Base-by-base conservation (phyloP, 2,113 vertebrate species). In the Prunella himalayana region DNA sequence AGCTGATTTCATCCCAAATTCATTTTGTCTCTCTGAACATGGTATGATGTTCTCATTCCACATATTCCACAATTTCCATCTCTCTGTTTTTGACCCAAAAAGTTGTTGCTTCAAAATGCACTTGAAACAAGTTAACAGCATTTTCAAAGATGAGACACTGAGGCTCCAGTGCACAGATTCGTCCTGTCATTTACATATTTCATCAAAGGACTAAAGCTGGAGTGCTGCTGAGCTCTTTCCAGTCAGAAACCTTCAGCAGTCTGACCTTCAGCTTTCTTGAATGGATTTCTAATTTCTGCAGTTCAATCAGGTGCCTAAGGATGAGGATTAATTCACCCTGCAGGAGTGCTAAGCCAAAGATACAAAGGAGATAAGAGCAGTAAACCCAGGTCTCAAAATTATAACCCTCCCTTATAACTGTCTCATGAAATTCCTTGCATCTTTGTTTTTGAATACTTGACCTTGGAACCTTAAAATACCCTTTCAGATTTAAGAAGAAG, bases 181-280 rank as follows among this genome's bases (percentile, higher is more conserved):
- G 77, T 45, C 1, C 0, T 27, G 10, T 23, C 0, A 0, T 63
- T 84, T 71, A 64, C 8, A 5, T 54, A 91, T 51, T 68, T 60
- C 13, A 60, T 63, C 21, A 66, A 91, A 87, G 53, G 35, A 71
- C 33, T 49, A 63, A 77, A 84, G 30, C 39, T 49, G 44, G 33
- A 83, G 51, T 20, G 13, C 19, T 37, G 35, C n/a, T 45, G 69
- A 79, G 73, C 44, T 45, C 41, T 63, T 72, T 78, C 28, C 28
- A 63, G 51, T 41, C 64, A 70, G 6, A 56, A 70, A 70, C 13
- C 27, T 81, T 73, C n/a, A 35, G 31, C 73, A 83, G 47, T 27
- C 41, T 39, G 22, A 86, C 18, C 41, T 65, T 86, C 56, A 83
- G 23, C 42, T 53, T 75, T 77, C 72, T 77, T 25, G 23, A 63